phyloP scores from a whole-genome alignment of 2,113 vertebrate genomes.

The Mohoua ochrocephala region DNA sequence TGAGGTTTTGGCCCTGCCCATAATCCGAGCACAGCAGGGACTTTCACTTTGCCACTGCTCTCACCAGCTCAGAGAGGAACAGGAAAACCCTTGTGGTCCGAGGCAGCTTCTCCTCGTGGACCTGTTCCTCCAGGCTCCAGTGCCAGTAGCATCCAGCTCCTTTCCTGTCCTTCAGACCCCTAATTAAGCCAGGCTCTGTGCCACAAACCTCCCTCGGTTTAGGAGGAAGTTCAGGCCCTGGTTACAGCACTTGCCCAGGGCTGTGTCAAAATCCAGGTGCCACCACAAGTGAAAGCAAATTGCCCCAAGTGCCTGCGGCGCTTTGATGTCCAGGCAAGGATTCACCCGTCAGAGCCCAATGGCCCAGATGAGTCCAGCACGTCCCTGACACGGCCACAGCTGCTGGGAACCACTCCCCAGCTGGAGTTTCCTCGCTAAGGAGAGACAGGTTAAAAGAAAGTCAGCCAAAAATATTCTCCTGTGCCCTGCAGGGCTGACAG shows the following conservation, averaged over 20 bases:
- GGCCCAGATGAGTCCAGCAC: background rate
- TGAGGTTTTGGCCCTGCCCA: background rate
- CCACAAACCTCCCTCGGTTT: conserved; percentile 18
- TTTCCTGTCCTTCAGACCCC: background rate
- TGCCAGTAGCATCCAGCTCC: background rate
- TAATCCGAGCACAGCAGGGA: background rate
- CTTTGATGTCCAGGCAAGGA: background rate
- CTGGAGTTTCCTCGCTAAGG: background rate
- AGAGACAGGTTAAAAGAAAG: background rate
- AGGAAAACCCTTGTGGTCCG: background rate
- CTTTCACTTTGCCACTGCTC: background rate
- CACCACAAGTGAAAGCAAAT: conserved; percentile 22
- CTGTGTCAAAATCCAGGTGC: background rate
- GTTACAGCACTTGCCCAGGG: background rate
- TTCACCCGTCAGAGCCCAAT: fast-evolving
- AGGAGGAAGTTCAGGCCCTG: background rate
- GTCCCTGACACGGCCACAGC: background rate
- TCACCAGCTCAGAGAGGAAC: background rate
- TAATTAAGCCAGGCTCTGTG: background rate
- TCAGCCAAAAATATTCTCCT: background rate
- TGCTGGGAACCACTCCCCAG: background rate
- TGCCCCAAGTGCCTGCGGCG: background rate
- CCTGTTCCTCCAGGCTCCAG: background rate
- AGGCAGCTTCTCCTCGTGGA: background rate
- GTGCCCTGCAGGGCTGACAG: background rate